Evolutionary conservation across 2,113 vertebrate species (phyloP).

Genomic region (Chrysemys picta): DNA sequence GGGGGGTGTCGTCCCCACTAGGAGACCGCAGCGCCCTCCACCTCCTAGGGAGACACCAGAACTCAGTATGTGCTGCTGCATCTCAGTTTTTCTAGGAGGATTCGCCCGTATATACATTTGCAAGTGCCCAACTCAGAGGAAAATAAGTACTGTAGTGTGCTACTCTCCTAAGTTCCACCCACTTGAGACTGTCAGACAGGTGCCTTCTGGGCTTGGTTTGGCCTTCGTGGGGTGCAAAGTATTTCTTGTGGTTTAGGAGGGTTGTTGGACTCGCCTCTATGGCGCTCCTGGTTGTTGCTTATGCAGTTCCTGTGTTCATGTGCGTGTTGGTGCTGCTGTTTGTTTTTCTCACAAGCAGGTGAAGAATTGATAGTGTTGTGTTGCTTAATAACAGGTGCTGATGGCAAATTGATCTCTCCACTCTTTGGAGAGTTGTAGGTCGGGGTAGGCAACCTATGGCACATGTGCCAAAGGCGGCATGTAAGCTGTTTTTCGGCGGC

Average conservation of each 20-base stretch:
- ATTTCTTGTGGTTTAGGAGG: not conserved
- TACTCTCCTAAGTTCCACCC: not conserved
- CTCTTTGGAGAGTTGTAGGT: not conserved
- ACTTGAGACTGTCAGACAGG: not conserved
- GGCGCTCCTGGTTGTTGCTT: not conserved
- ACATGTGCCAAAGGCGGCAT: too few species aligned
- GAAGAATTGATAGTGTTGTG: not conserved
- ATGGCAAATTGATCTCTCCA: not conserved
- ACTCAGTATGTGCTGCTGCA: not conserved
- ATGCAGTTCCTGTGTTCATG: not conserved
- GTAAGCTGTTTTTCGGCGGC: too few species aligned
- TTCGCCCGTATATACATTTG: fast-evolving
- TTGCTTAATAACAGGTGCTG: not conserved
- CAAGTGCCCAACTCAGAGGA: fast-evolving
- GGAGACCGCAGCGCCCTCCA: not conserved
- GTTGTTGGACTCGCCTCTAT: not conserved
- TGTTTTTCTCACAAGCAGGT: not conserved
- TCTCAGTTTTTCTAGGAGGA: fast-evolving
- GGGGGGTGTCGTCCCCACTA: too few species aligned
- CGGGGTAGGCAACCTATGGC: too few species aligned
- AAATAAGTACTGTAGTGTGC: too few species aligned
- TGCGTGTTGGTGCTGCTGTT: not conserved
- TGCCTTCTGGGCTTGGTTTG: not conserved
- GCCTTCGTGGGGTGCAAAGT: not conserved
- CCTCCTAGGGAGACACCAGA: not conserved